Base-by-base conservation (phyloP, 2,113 vertebrate species). In the Bubo blakistoni region DNA sequence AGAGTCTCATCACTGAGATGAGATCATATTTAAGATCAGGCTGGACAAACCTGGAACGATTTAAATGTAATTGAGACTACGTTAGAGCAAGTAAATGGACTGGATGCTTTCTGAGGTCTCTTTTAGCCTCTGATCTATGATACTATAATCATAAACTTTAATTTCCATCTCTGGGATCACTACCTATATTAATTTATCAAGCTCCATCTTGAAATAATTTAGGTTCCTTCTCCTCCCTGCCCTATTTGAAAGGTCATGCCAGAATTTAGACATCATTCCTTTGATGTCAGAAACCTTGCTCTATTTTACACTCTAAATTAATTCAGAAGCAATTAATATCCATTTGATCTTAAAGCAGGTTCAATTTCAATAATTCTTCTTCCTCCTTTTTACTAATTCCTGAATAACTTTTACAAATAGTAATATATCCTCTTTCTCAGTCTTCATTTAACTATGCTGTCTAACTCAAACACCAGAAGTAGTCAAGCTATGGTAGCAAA, bases 311-410 rank as follows among this genome's bases (percentile, higher is more conserved):
- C 19, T 63, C 65, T 59, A n/a, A 91, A 92, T 82, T 88, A 12
- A 97, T 95, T 92, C 81, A 89, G 52, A 96, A 94, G 57, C 65
- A 94, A 94, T 92, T 96, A 91, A 91, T 91, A 92, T 40, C 77
- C 59, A 91, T 92, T 96, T 96, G 55, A 94, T 91, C 73, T 74
- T 76, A 92, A 74, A 44, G 54, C n/a, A 83, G 27, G 88, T 82
- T 94, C 74, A 73, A 49, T 92, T 90, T 92, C 84, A 94, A 71
- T 83, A 81, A 92, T 81, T 92, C 61, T 77, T 92, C 86, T 73
- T 77, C n/a, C 34, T 42, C 5, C 22, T 55, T 84, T 71, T n/a
- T 44, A 79, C 73, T 91, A 79, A 89, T 94, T 94, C 52, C 52
- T 67, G 42, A 84, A 86, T 79, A 47, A 59, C 86, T 95, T 94